phyloP scores from a whole-genome alignment of 2,113 vertebrate species.

The Daboia siamensis region DNA sequence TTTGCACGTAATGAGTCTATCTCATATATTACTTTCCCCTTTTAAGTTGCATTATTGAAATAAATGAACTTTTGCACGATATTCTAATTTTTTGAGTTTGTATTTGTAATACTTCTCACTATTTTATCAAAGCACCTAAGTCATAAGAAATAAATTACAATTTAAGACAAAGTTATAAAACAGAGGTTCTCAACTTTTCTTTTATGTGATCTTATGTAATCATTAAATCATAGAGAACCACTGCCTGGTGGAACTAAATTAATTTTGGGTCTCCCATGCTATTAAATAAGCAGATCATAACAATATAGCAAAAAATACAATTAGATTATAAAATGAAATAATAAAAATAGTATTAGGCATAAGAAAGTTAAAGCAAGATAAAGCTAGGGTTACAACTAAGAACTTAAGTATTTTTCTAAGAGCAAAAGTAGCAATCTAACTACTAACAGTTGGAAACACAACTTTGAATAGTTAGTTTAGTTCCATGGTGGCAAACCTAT shows the following conservation, averaged over 20 bases:
- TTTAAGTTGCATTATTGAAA: no score
- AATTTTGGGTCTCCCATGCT: not conserved
- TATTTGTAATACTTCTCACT: not conserved
- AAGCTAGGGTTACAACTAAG: not conserved
- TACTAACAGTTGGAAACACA: not conserved
- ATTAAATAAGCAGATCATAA: not conserved
- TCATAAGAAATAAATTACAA: not conserved
- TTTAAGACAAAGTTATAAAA: not conserved
- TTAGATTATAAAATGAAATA: not conserved
- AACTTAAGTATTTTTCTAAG: not conserved
- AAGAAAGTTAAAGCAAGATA: not conserved
- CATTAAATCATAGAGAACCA: not conserved
- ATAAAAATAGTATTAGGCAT: not conserved
- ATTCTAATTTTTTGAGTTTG: no score
- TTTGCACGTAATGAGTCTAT: no score
- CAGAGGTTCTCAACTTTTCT: not conserved
- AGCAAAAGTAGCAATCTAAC: not conserved
- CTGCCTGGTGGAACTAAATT: not conserved
- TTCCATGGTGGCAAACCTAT: no score
- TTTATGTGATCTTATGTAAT: not conserved
- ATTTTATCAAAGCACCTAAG: not conserved
- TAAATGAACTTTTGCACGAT: no score
- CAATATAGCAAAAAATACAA: not conserved
- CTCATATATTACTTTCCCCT: no score
- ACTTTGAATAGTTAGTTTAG: not conserved